phyloP scores from a whole-genome alignment of 30 jellyfish, hydroid and myxozoan genomes.

The Hydractinia symbiolongicarpus region DNA sequence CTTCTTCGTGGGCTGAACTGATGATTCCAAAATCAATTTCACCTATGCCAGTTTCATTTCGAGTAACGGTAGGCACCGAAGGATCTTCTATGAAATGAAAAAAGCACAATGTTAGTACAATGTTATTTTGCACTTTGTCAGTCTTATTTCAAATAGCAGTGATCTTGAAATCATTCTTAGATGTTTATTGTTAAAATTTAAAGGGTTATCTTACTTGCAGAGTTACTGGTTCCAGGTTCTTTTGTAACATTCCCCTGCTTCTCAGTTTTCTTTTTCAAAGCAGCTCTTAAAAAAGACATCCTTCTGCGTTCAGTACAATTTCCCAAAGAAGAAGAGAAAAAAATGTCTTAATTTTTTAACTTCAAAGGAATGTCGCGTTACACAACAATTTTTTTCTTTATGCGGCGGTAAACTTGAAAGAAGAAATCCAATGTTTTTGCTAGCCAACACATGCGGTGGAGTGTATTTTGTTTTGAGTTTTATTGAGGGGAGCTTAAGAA shows the following conservation, averaged over 20 bases:
- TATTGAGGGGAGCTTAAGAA: conserved; percentile 1
- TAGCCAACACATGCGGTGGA: conserved; percentile 11
- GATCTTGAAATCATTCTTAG: conserved; percentile 1
- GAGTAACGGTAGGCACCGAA: conserved; percentile 1
- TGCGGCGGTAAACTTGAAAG: conserved; percentile 14
- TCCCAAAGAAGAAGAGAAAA: not conserved
- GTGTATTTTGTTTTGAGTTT: conserved; percentile 9
- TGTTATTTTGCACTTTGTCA: conserved; percentile 3
- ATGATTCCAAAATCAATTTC: conserved; percentile 15
- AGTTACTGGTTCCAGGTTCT: conserved; percentile 8
- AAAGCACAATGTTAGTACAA: conserved; percentile 2
- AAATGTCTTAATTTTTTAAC: not conserved
- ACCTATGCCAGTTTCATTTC: not conserved
- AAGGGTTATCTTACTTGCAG: conserved; percentile 1
- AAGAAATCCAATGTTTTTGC: not conserved
- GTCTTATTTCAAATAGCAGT: not conserved
- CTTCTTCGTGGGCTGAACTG: not conserved
- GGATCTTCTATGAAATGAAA: conserved; percentile 4
- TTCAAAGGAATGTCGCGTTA: conserved; percentile 8
- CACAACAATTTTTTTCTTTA: conserved; percentile 3
- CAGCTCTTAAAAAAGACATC: conserved; percentile 8
- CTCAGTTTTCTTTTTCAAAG: conserved; percentile 7
- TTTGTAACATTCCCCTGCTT: conserved; percentile 1
- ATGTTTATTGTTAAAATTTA: conserved; percentile 4
- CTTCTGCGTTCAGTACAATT: conserved; percentile 12